Evolutionary conservation across 2,113 vertebrate species (phyloP).

Genomic region (Myiagra hebetior): DNA sequence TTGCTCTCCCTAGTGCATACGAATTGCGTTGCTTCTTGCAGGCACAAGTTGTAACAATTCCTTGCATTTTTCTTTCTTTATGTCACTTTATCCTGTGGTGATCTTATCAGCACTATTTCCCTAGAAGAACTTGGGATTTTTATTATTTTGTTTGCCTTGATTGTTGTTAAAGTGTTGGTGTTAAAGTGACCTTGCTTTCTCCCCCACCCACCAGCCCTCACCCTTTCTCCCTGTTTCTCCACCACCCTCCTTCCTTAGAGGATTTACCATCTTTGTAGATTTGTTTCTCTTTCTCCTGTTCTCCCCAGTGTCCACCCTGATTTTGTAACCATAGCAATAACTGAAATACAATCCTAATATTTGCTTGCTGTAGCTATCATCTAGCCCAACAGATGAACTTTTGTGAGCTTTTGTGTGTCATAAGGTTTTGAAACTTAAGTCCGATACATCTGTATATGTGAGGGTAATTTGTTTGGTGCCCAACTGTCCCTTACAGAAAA

Average conservation of each 20-base stretch:
- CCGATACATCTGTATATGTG: background rate
- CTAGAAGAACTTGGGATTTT: background rate
- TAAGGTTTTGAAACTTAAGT: constrained; percentile 32
- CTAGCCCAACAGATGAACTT: constrained; percentile 35
- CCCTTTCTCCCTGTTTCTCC: background rate
- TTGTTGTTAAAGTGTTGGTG: background rate
- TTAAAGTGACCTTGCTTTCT: constrained; percentile 12
- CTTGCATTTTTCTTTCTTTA: constrained; percentile 20
- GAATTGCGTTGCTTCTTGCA: background rate
- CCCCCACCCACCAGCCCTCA: background rate
- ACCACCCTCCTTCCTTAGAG: constrained; percentile 37
- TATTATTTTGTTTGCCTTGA: background rate
- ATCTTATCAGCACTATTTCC: constrained; percentile 19
- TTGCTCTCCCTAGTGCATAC: background rate
- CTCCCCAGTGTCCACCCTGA: constrained; percentile 63
- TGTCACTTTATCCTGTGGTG: background rate
- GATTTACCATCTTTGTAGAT: constrained; percentile 38
- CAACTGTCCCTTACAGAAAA: background rate
- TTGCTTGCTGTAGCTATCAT: constrained; percentile 49
- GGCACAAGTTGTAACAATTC: constrained; percentile 26
- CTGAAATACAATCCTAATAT: constrained; percentile 64
- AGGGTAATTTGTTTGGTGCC: background rate
- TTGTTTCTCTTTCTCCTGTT: constrained; percentile 52
- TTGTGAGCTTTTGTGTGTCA: constrained; percentile 49
- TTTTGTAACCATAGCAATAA: constrained; percentile 71